Conservation (phyloP, 1,140 invertebrate species). For the Aphaenogaster rudis region DNA sequence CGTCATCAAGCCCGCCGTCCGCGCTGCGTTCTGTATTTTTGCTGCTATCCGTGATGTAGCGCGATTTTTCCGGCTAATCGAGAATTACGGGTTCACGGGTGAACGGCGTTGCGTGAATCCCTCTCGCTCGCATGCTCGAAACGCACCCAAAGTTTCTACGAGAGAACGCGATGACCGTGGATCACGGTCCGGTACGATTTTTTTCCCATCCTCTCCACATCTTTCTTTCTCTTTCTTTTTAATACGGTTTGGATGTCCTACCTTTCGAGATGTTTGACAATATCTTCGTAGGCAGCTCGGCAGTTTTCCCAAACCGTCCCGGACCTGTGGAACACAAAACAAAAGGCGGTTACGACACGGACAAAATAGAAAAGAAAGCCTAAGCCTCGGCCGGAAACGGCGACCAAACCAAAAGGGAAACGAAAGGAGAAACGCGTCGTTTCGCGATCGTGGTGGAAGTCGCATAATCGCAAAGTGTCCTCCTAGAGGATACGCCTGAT, state of each 20-base stretch:
- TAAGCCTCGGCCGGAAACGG: not conserved
- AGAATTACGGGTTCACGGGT: conserved; percentile 56
- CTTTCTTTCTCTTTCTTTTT: not conserved
- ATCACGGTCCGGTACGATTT: not conserved
- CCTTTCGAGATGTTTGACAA: conserved; percentile 97
- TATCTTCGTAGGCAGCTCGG: conserved; percentile 96
- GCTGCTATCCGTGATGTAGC: conserved; percentile 59
- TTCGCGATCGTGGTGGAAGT: conserved; percentile 41
- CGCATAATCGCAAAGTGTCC: conserved; percentile 76
- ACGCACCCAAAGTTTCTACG: conserved; percentile 7
- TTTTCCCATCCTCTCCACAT: not conserved
- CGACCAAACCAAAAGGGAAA: conserved; percentile 26
- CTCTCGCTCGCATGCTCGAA: not conserved
- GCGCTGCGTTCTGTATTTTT: conserved; percentile 75
- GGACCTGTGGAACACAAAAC: conserved; percentile 90
- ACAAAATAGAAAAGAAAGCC: conserved; percentile 40
- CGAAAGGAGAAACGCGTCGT: conserved; percentile 44
- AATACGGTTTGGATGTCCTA: conserved; percentile 85
- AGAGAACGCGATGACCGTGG: not conserved
- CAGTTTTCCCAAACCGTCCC: conserved; percentile 96
- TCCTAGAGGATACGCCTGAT: conserved; percentile 76
- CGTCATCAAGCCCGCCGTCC: conserved; percentile 40
- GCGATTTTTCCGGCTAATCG: conserved; percentile 70
- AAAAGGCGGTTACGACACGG: conserved; percentile 69
- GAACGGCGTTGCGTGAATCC: conserved; percentile 15